Evolutionary conservation across 1,140 invertebrate species (phyloP).

Genomic region (Battus philenor): DNA sequence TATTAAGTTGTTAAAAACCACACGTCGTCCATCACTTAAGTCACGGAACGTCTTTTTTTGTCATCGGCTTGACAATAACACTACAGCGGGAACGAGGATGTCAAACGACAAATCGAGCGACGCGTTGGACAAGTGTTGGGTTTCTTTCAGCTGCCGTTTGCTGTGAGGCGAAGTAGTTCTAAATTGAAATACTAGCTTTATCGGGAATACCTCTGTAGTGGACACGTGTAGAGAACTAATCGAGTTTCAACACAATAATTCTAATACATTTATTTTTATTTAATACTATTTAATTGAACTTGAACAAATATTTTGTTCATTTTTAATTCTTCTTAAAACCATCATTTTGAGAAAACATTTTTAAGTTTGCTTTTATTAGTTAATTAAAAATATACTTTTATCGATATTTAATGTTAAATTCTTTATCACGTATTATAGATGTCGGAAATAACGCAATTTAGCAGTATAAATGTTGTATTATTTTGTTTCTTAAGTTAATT

Average conservation of each 20-base stretch:
- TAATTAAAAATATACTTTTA: no score
- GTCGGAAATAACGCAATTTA: no score
- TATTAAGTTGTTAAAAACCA: not conserved
- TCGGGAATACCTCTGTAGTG: slow-evolving; percentile 28
- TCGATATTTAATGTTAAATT: no score
- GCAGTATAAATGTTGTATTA: no score
- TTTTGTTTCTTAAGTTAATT: no score
- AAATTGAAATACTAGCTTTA: slow-evolving; percentile 31
- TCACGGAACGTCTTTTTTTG: not conserved
- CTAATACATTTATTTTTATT: no score
- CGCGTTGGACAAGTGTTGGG: slow-evolving; percentile 42
- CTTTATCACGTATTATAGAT: no score
- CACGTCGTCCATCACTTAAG: slow-evolving; percentile 9
- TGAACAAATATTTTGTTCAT: no score
- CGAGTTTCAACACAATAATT: slow-evolving; percentile 11
- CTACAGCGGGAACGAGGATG: slow-evolving; percentile 26
- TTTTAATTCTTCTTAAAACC: no score
- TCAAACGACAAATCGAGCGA: slow-evolving; percentile 36
- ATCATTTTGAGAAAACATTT: no score
- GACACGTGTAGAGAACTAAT: slow-evolving; percentile 26
- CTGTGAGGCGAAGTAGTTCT: slow-evolving; percentile 34
- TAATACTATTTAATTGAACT: no score
- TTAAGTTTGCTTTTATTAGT: no score
- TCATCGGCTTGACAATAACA: slow-evolving; percentile 3
- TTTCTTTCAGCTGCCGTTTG: slow-evolving; percentile 37